A percentile compares a stretch with the other conserved stretches of the same genome.
phyloP scores from a whole-genome alignment of 2,113 vertebrate species.

The Ophthalmotilapia sp. region DNA sequence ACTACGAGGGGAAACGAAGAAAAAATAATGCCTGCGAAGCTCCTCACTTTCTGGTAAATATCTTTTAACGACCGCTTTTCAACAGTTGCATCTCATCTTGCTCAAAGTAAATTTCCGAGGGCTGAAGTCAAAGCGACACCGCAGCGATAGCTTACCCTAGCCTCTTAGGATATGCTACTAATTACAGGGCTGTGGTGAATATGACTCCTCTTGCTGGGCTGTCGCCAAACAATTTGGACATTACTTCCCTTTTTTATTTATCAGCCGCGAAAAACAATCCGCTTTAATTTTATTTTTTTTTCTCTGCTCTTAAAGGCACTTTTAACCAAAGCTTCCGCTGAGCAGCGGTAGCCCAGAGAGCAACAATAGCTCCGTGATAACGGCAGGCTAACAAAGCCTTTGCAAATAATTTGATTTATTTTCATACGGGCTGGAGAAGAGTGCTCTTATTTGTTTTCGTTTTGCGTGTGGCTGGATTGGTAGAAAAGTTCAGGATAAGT shows the following conservation, averaged over 20 bases:
- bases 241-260: slow-evolving; percentile 1
- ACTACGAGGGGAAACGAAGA: slow-evolving; percentile 20
- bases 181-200: slow-evolving; percentile 51
- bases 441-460: not conserved
- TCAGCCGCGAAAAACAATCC: not conserved
- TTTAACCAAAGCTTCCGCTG: slow-evolving; percentile 14
- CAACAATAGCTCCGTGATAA: slow-evolving; percentile 56
- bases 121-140: slow-evolving; percentile 45
- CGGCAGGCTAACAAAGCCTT: slow-evolving; percentile 61
- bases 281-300: not conserved
- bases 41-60: slow-evolving; percentile 40
- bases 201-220: slow-evolving; percentile 2
- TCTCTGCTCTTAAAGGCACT: slow-evolving; percentile 2
- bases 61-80: not conserved
- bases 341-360: slow-evolving; percentile 22
- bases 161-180: slow-evolving; percentile 62
- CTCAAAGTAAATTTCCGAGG: slow-evolving; percentile 21
- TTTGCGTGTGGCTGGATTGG: not conserved
- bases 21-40: not conserved
- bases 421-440: not conserved
- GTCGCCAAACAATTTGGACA: not conserved
- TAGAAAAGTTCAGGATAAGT: not conserved
- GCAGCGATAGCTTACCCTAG: slow-evolving; percentile 57
- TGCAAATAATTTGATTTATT: slow-evolving; percentile 22
- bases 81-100: slow-evolving; percentile 37